Evolutionary conservation across 2,113 vertebrate species (phyloP), one percentile per base, ranked within the genome.

Genomic region (Anguilla rostrata): DNA sequence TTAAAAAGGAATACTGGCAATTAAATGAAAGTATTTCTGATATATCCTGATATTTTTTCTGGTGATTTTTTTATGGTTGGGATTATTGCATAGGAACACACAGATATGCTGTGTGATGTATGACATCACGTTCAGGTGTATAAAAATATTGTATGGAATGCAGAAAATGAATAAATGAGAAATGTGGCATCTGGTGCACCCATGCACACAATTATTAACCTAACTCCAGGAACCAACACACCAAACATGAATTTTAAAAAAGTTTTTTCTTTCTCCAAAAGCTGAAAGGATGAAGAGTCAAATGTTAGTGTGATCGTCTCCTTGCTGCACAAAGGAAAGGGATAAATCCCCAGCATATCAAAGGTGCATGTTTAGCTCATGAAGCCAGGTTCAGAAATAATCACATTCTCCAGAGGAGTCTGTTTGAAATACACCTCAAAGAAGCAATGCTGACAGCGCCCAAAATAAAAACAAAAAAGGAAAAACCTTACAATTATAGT

Each of bases 21-120:
- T 46, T 4, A 46, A 46, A 46, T 46, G 43, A 2, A 46, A 46
- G 43, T 46, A 8, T 46, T 6, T 46, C 8, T 46, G 5, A 46
- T 34, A 34, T 34, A 34, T 34, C 71, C 1, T 12, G 12, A 43
- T 87, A 71, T 84, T 84, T 84, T 11, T 40, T 18, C 34, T 66
- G 39, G 71, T 80, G 39, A 82, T 85, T 83, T 84, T 84, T 12
- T 80, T 78, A 83, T 85, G 66, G 34, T 26, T 40, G 39, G 5
- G 34, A 39, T 85, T 57, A 46, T 89, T 89, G 80, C 82, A 56
- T 86, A 88, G 66, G 46, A n/a, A 85, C 20, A 84, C 15, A 85
- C 60, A 83, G 75, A 86, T 83, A 75, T 86, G 71, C 71, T 87
- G 49, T 84, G 60, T 34, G 83, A 90, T 81, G 20, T 57, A 66